Percentiles rank a stretch among this genome's conserved stretches.
Evolutionary conservation across 2,888 invertebrate species (phyloP).

Genomic region (Napeogenes sylphis): DNA sequence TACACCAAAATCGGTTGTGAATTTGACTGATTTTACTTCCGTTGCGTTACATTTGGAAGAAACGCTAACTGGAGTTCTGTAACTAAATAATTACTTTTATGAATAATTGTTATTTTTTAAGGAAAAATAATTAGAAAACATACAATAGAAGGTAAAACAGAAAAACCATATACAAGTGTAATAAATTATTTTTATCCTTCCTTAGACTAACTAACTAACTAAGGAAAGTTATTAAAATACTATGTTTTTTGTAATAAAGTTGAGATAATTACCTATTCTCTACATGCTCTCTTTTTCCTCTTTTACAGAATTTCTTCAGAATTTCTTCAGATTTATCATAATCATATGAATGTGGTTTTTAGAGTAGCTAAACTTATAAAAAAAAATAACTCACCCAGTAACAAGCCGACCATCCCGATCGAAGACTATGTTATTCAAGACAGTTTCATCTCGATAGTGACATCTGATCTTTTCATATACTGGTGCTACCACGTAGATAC

Average conservation of each 20-base stretch:
- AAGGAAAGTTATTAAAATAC: too few species aligned
- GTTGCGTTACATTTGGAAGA: slow-evolving; percentile 44
- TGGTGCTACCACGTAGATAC: slow-evolving; percentile 51
- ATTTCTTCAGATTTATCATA: too few species aligned
- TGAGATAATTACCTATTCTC: not conserved
- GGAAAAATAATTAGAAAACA: not conserved
- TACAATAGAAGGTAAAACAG: too few species aligned
- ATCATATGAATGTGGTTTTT: too few species aligned
- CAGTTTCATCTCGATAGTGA: slow-evolving; percentile 38
- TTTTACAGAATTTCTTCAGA: too few species aligned
- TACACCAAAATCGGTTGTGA: slow-evolving; percentile 61
- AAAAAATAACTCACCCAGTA: slow-evolving; percentile 51
- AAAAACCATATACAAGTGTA: too few species aligned
- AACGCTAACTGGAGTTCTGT: slow-evolving; percentile 49
- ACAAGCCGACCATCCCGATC: slow-evolving; percentile 52
- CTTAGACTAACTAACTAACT: too few species aligned
- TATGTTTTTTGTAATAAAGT: slow-evolving; percentile 5
- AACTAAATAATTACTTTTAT: slow-evolving; percentile 34
- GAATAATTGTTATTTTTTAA: not conserved
- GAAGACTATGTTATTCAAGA: slow-evolving; percentile 56
- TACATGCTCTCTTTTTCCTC: too few species aligned
- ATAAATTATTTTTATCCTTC: too few species aligned
- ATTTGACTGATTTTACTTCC: slow-evolving; percentile 35
- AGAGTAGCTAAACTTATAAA: too few species aligned
- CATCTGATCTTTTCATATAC: slow-evolving; percentile 47